Percentiles rank a stretch among this genome's conserved stretches.
Conservation (phyloP, 2,113 vertebrate species). For the Sula dactylatra region DNA sequence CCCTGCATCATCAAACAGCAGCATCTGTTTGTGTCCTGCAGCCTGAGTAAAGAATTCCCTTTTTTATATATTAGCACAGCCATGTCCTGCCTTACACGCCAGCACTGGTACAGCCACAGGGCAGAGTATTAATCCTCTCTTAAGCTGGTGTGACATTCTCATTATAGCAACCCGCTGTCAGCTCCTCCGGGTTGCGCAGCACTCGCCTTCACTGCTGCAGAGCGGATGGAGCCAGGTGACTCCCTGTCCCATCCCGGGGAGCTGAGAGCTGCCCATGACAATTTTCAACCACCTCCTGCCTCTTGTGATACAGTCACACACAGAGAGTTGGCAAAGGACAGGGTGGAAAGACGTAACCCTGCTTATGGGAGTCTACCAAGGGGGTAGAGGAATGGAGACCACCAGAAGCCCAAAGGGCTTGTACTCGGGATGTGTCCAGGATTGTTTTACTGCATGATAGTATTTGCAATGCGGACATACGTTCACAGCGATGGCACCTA, state of each 20-base stretch:
- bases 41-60: not conserved
- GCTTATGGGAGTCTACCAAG: not conserved
- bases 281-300: not conserved
- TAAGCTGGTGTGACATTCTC: not conserved
- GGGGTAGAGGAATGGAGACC: not conserved
- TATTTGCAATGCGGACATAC: rapidly evolving
- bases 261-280: not conserved
- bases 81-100: not conserved
- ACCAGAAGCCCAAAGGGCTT: not conserved
- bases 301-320: rapidly evolving
- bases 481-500: rapidly evolving
- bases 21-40: not conserved
- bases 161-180: not conserved
- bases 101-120: not conserved
- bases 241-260: not conserved
- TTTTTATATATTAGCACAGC: not conserved
- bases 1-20: not conserved
- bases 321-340: not conserved
- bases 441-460: rapidly evolving
- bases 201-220: not conserved
- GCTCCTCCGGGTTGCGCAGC: not conserved
- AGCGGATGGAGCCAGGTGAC: rapidly evolving
- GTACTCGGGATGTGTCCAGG: not conserved
- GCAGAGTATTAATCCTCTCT: not conserved
- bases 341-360: rapidly evolving